Conservation (phyloP, 2,797 vertebrate genomes). For the Coregonus sp. region DNA sequence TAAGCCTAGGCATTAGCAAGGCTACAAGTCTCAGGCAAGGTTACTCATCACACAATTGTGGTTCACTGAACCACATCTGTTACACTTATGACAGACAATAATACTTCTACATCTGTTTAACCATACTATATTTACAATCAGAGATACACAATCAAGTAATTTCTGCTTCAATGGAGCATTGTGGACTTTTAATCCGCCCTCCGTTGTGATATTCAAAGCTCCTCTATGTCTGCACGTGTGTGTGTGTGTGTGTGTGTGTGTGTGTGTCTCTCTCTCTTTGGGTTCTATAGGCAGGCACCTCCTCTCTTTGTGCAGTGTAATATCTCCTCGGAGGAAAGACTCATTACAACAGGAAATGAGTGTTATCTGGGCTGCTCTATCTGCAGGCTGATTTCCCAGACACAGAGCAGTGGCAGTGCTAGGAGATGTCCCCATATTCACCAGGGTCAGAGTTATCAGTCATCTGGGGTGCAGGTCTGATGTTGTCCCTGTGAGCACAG, state of each 20-base stretch:
- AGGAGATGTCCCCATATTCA: constrained; percentile 47
- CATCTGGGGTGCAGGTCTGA: constrained; percentile 20
- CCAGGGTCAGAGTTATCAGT: constrained; percentile 44
- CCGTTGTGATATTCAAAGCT: not conserved
- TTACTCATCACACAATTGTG: not conserved
- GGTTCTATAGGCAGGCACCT: not conserved
- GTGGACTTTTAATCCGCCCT: not conserved
- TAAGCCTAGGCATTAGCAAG: not conserved
- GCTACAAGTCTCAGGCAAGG: not conserved
- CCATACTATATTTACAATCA: not conserved
- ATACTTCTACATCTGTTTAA: not conserved
- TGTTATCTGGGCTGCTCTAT: constrained; percentile 50
- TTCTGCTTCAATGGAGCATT: not conserved
- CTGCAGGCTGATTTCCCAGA: constrained; percentile 57
- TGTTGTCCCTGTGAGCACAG: constrained; percentile 7
- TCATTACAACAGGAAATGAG: constrained; percentile 74
- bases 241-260: constrained; percentile 8
- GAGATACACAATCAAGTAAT: not conserved
- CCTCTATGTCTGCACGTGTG: constrained; percentile 5
- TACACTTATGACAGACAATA: not conserved
- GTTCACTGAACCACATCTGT: not conserved
- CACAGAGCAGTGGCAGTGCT: constrained; percentile 48
- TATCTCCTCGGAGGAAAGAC: constrained; percentile 53
- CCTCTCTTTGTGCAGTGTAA: constrained; percentile 32
- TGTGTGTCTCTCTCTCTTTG: not conserved